Conservation (phyloP, 2,113 vertebrate genomes). For the Psephotus haematonotus region DNA sequence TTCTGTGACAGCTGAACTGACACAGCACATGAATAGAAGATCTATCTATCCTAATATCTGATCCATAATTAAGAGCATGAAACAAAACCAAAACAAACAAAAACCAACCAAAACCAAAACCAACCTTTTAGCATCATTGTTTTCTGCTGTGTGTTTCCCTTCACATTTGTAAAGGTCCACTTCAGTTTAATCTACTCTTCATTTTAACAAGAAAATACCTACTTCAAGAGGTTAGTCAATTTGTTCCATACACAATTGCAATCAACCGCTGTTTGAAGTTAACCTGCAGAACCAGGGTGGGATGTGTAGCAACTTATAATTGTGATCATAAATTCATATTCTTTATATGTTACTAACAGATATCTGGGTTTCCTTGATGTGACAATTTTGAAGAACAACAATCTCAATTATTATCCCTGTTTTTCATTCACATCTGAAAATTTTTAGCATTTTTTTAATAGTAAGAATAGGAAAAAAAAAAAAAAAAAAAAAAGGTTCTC, state of each 20-base stretch:
- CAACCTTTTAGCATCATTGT: not conserved
- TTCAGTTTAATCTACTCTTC: not conserved
- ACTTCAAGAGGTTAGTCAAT: not conserved
- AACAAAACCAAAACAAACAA: not conserved
- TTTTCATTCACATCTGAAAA: not conserved
- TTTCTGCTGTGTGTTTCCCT: not conserved
- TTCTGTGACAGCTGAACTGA: not conserved
- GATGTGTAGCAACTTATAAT: not conserved
- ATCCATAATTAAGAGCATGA: not conserved
- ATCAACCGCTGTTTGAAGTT: not conserved
- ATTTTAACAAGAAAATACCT: not conserved
- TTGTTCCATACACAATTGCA: not conserved
- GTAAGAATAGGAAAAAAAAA: not conserved
- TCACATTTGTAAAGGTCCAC: not conserved
- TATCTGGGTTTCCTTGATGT: not conserved
- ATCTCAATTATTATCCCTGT: not conserved
- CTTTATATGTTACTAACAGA: not conserved
- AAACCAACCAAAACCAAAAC: not conserved
- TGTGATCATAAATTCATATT: not conserved
- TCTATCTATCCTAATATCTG: not conserved
- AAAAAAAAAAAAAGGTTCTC: not conserved
- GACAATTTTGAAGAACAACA: not conserved
- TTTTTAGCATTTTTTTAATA: not conserved
- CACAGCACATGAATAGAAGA: not conserved
- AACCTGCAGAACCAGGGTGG: not conserved